A percentile compares a stretch with the other conserved stretches of the same genome.
These are phyloP conservation scores for Aethes cnicana DNA, from an alignment of 2,888 invertebrate genomes.

Conservation along the genomic window DNA sequence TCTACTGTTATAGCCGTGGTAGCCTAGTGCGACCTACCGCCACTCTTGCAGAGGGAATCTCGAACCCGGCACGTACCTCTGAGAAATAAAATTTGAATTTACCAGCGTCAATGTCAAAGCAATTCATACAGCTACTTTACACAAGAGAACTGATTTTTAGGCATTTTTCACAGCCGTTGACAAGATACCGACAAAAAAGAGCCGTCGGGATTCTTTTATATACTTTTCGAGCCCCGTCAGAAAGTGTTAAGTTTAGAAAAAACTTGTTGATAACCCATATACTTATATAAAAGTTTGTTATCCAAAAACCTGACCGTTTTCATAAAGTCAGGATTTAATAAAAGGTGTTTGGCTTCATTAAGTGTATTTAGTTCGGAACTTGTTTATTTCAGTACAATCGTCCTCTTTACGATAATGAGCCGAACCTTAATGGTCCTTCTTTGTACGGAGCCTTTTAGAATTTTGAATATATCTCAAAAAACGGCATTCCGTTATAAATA, in stretches of 20 bases:
- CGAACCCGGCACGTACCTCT: too few species aligned
- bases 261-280: conserved; percentile 11
- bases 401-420: conserved; percentile 29
- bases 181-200: too few species aligned
- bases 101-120: too few species aligned
- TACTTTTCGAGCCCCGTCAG: too few species aligned
- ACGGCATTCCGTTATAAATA: conserved; percentile 15
- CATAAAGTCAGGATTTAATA: conserved; percentile 29
- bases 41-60: too few species aligned
- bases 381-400: conserved; percentile 25
- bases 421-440: conserved; percentile 27
- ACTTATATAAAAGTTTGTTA: conserved; percentile 9
- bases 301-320: conserved; percentile 21
- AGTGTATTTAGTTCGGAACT: conserved; percentile 24
- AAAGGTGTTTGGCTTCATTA: conserved; percentile 25
- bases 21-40: too few species aligned
- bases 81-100: too few species aligned
- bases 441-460: conserved; percentile 16
- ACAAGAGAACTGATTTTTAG: too few species aligned
- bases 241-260: conserved; percentile 7
- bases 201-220: too few species aligned
- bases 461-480: conserved; percentile 16
- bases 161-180: too few species aligned
- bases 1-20: too few species aligned
- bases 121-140: too few species aligned